Conservation (phyloP, 2,888 invertebrate species). For the Caenorhabditis panamensis region DNA sequence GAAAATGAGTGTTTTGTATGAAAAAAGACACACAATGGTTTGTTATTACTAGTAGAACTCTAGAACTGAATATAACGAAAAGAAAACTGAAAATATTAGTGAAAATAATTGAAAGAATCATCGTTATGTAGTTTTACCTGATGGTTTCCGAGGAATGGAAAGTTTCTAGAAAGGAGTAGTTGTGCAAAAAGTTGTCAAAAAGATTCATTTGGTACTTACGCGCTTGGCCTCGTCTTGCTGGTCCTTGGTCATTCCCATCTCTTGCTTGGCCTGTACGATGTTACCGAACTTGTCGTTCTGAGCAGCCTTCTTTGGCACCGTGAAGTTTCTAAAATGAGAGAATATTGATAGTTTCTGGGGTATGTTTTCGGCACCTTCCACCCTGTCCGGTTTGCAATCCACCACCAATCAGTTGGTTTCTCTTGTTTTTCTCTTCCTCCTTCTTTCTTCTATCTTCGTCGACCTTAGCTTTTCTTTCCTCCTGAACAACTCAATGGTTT, state of each 20-base stretch:
- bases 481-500: constrained; percentile 12
- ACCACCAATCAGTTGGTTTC: constrained; percentile 63
- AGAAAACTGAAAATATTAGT: neutral
- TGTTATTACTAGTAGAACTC: no score
- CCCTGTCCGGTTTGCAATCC: constrained; percentile 60
- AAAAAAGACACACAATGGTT: neutral
- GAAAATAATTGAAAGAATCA: neutral
- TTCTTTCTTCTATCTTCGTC: constrained; percentile 75
- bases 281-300: constrained; percentile 83
- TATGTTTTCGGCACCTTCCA: constrained; percentile 38
- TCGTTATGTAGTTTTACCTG: constrained; percentile 31
- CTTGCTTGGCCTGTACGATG: constrained; percentile 92
- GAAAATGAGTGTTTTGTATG: neutral
- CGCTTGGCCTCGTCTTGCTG: constrained; percentile 96
- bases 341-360: no score
- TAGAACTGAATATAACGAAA: neutral
- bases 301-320: constrained; percentile 75
- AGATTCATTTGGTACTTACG: constrained; percentile 44
- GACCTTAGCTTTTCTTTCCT: constrained; percentile 73
- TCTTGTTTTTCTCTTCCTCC: constrained; percentile 77
- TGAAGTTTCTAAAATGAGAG: constrained; percentile 63
- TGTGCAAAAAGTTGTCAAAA: neutral
- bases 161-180: constrained; percentile 36
- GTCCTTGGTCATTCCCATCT: constrained; percentile 99
- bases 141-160: constrained; percentile 40